Conservation (phyloP, 2,113 vertebrate genomes). For the Sitta europaea region DNA sequence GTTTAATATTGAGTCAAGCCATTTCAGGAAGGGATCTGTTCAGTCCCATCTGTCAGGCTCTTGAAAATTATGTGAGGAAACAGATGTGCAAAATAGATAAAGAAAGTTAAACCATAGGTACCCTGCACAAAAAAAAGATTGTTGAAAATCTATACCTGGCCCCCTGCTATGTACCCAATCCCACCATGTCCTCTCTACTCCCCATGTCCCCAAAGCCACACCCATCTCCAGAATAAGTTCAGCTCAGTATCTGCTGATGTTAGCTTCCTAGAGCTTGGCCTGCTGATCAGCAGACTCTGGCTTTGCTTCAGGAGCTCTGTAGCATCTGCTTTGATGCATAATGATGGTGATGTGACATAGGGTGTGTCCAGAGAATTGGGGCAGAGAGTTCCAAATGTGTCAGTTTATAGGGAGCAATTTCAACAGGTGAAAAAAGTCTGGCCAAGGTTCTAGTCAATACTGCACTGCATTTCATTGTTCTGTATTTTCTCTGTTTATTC, state of each 20-base stretch:
- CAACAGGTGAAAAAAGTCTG: background rate
- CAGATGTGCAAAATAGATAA: background rate
- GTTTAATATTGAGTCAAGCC: background rate
- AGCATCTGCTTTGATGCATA: background rate
- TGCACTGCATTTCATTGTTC: background rate
- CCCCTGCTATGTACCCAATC: background rate
- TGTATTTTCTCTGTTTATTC: background rate
- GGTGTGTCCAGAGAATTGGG: background rate
- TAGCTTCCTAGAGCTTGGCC: background rate
- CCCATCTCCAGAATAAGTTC: background rate
- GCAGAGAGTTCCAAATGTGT: background rate
- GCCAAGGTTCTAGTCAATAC: background rate
- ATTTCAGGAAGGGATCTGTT: background rate
- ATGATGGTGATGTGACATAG: background rate
- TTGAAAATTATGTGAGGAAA: background rate
- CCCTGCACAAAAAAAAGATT: background rate
- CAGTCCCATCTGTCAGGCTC: background rate
- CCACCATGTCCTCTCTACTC: background rate
- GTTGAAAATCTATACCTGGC: background rate
- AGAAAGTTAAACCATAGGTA: background rate
- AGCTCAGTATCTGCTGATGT: background rate
- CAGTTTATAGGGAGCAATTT: background rate
- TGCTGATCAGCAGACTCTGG: background rate
- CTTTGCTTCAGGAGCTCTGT: background rate
- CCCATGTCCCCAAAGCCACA: background rate